Percentiles rank a stretch among this genome's conserved stretches.
Evolutionary conservation across 2,797 vertebrate species (phyloP).

Genomic region (Carduelis carduelis): DNA sequence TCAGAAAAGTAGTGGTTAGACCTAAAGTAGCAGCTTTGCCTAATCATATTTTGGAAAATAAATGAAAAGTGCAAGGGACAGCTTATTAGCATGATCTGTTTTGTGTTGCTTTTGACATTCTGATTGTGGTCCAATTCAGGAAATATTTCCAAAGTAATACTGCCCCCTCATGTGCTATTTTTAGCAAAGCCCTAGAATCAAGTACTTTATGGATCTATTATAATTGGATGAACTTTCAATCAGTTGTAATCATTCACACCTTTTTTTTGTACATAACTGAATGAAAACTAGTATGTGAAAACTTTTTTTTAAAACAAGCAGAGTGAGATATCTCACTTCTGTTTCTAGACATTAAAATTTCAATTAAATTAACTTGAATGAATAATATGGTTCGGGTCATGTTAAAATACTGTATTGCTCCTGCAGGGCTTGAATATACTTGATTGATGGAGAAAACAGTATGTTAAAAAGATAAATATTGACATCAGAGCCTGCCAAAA

Average conservation of each 20-base stretch:
- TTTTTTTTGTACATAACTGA: neutral
- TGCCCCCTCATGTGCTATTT: rapidly evolving
- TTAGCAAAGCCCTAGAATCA: neutral
- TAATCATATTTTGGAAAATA: neutral
- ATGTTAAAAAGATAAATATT: neutral
- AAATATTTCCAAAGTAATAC: neutral
- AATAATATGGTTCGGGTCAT: neutral
- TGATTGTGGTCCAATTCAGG: neutral
- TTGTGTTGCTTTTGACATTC: neutral
- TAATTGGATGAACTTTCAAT: neutral
- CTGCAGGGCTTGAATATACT: neutral
- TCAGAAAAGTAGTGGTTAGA: neutral
- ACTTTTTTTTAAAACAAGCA: neutral
- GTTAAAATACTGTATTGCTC: neutral
- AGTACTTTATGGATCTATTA: neutral
- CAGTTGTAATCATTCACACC: neutral
- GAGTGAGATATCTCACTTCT: neutral
- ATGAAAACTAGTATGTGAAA: neutral
- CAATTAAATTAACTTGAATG: neutral
- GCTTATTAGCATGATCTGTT: neutral
- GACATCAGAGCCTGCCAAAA: neutral
- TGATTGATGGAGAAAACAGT: neutral
- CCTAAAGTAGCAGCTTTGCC: neutral
- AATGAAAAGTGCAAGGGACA: neutral
- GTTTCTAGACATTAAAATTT: neutral